Base-by-base conservation (phyloP, 1,140 invertebrate genomes). In the Araneus ventricosus region DNA sequence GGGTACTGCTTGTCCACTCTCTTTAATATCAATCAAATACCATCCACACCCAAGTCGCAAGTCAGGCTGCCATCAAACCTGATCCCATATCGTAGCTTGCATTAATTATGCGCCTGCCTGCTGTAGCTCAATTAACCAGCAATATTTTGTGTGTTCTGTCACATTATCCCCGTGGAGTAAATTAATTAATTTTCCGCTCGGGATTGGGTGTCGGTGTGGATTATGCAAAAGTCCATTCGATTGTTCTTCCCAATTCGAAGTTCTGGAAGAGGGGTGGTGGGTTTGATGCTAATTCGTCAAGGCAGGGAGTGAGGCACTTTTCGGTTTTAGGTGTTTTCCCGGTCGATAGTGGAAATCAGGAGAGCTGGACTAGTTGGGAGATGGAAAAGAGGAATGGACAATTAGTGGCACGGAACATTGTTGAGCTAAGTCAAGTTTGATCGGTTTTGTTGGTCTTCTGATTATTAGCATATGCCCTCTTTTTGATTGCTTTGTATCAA, bases 111-210 rank as follows among this genome's bases (percentile, higher is more conserved):
- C 14, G 70, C 30, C 52, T 57, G 88, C 88, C 88, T 90, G 88
- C 88, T 37, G 70, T 90, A 61, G 88, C 88, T 90, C 88, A 90
- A 90, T 90, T 90, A 90, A 80, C 88, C 88, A 30, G 70, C 88
- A 90, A 90, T 90, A 90, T 90, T 90, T 90, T 90, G 88, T 88
- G 87, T 88, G 61, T 88, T 88, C 87, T 90, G 88, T 80, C 88
- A 90, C 88, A 90, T 90, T 90, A 90, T 80, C 70, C 88, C n/a
- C 22, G 34, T n/a, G 70, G 88, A 37, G 88, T 90, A 90, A 90
- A 90, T 90, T 90, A 90, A 90, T 90, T 90, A 80, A 90, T 80
- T 90, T 80, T n/a, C 39, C 61, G 63, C 27, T 20, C 70, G 70
- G 80, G 45, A 90, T 52, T 37, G 88, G 27, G 41, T 90, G 88